A percentile compares a stretch with the other conserved stretches of the same genome.
Conservation (phyloP, 2,113 vertebrate species). For the Mus musculus region DNA sequence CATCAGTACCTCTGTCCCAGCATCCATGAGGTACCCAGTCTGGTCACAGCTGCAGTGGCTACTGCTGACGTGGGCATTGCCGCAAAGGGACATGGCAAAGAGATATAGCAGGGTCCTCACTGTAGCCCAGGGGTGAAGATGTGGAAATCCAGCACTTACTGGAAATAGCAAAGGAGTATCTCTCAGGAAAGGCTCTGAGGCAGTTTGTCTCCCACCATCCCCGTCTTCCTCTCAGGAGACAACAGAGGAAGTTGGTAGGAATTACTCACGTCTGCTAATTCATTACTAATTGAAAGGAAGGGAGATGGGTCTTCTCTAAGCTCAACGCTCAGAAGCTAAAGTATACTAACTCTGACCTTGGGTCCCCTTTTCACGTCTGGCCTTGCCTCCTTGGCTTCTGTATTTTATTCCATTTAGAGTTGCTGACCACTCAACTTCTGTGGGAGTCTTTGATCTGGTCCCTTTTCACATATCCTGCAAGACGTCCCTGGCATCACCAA, state of each 20-base stretch:
- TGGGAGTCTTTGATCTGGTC: not conserved
- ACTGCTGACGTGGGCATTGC: not conserved
- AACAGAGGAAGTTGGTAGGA: conserved; percentile 1
- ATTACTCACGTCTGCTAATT: conserved; percentile 46
- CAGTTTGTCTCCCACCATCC: not conserved
- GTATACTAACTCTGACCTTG: not conserved
- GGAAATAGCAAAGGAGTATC: conserved; percentile 9
- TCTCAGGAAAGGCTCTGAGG: conserved; percentile 56
- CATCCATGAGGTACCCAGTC: not conserved
- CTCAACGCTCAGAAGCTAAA: conserved; percentile 9
- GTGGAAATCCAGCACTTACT: not conserved
- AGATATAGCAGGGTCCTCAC: not conserved
- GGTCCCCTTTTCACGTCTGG: fast-evolving
- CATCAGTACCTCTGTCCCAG: not conserved
- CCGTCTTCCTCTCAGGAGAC: conserved; percentile 55
- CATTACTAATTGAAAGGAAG: conserved; percentile 9
- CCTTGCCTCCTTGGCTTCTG: not conserved
- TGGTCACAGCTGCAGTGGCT: not conserved
- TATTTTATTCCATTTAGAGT: not conserved
- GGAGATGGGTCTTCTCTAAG: conserved; percentile 4
- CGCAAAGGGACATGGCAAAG: not conserved
- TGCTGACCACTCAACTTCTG: not conserved
- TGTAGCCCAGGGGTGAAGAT: not conserved
- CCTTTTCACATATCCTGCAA: not conserved
- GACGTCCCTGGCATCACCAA: not conserved